Percentiles rank a stretch among this genome's conserved stretches.
Conservation (phyloP, 30 jellyfish, hydroid and myxozoan genomes). For the Clytia hemisphaerica region DNA sequence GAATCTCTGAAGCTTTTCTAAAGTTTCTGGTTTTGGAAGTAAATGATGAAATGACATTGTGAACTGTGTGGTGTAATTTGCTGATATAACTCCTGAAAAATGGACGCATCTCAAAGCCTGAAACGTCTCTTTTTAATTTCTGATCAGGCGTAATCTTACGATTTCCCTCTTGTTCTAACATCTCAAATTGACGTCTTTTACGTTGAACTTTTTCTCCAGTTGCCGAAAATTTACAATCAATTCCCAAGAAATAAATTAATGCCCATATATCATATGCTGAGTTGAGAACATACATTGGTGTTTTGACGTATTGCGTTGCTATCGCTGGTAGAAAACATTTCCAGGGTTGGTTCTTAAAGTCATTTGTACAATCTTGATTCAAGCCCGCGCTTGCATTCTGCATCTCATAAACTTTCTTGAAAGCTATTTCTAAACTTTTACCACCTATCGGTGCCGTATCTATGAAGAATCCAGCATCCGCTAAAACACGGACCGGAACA, state of each 20-base stretch:
- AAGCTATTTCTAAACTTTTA: constrained; percentile 69
- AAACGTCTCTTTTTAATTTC: constrained; percentile 57
- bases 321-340: constrained; percentile 89
- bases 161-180: neutral
- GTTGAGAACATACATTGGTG: constrained; percentile 80
- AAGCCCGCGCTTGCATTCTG: constrained; percentile 82
- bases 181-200: constrained; percentile 33
- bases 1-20: too few relatives aligned
- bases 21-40: too few relatives aligned
- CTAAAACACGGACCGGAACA: constrained; percentile 88
- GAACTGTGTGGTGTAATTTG: too few relatives aligned
- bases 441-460: constrained; percentile 99
- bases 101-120: constrained; percentile 92
- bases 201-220: constrained; percentile 10
- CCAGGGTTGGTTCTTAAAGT: constrained; percentile 66
- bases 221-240: constrained; percentile 90
- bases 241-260: constrained; percentile 84
- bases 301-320: constrained; percentile 64
- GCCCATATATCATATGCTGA: constrained; percentile 99
- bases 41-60: too few relatives aligned
- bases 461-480: constrained; percentile 98
- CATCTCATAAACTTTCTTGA: constrained; percentile 78
- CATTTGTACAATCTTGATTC: constrained; percentile 68
- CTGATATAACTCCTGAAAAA: too few relatives aligned
- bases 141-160: neutral